Conservation (phyloP, 1,140 invertebrate genomes). For the Eriosoma lanigerum region DNA sequence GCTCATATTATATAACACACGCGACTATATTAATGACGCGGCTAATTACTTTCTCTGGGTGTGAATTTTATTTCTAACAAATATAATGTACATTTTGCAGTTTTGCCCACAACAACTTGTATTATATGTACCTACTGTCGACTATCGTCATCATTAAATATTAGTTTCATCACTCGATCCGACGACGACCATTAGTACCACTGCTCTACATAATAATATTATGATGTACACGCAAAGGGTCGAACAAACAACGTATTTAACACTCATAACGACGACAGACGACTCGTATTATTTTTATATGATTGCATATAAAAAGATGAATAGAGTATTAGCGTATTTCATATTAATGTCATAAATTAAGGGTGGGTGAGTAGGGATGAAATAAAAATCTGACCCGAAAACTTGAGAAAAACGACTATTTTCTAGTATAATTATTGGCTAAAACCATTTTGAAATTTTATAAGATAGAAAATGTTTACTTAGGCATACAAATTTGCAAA, state of each 20-base stretch:
- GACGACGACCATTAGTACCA: not conserved
- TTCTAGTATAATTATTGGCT: too few species aligned
- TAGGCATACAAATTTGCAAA: too few species aligned
- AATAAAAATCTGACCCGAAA: too few species aligned
- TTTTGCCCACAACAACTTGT: not conserved
- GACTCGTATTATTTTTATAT: not conserved
- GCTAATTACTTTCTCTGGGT: not conserved
- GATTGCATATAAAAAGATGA: too few species aligned
- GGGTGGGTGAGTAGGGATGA: too few species aligned
- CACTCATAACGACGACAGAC: not conserved
- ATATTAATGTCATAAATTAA: too few species aligned
- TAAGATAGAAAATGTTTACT: too few species aligned
- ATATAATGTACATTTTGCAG: not conserved
- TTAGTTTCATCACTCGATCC: not conserved
- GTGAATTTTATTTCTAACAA: not conserved
- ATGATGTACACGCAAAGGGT: not conserved
- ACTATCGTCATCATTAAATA: not conserved
- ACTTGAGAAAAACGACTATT: too few species aligned
- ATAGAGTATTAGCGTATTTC: too few species aligned
- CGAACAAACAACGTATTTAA: conserved; percentile 5
- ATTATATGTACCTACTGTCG: not conserved
- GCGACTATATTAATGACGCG: not conserved
- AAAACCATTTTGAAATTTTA: too few species aligned
- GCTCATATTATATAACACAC: too few species aligned
- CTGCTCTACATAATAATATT: too few species aligned